phyloP scores from a whole-genome alignment of 2,888 invertebrate genomes.

The Sisyra terminalis region DNA sequence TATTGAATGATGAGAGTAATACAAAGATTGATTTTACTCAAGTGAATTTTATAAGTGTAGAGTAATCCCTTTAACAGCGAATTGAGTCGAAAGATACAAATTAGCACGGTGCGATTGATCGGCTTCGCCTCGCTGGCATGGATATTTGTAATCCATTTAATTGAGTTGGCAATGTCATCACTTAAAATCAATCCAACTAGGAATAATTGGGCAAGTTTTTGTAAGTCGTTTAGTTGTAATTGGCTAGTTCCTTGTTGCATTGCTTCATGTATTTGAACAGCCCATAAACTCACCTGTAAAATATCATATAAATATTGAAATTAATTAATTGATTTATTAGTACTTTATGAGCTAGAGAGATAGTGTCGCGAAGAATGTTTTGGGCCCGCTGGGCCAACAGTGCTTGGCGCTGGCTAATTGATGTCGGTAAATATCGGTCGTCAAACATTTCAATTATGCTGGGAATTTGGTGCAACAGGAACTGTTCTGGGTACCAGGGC shows the following conservation, averaged over 20 bases:
- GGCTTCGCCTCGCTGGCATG: slow-evolving; percentile 55
- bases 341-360: slow-evolving; percentile 29
- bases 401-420: slow-evolving; percentile 28
- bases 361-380: slow-evolving; percentile 45
- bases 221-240: slow-evolving; percentile 35
- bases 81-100: slow-evolving; percentile 61
- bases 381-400: slow-evolving; percentile 38
- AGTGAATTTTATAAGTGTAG: slow-evolving; percentile 48
- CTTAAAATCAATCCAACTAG: slow-evolving; percentile 30
- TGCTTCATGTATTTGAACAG: slow-evolving; percentile 39
- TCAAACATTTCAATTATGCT: slow-evolving; percentile 36
- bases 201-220: slow-evolving; percentile 33
- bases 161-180: slow-evolving; percentile 28
- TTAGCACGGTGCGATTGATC: slow-evolving; percentile 57
- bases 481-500: slow-evolving; percentile 74
- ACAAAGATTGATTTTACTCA: slow-evolving; percentile 51
- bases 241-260: slow-evolving; percentile 28
- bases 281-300: slow-evolving; percentile 38
- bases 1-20: slow-evolving; percentile 66
- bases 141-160: slow-evolving; percentile 48
- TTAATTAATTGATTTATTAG: slow-evolving; percentile 26
- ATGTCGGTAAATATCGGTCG: slow-evolving; percentile 22
- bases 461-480: slow-evolving; percentile 48
- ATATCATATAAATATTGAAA: slow-evolving; percentile 15
- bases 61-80: slow-evolving; percentile 68